Evolutionary conservation across 2,888 invertebrate genomes (phyloP).

Genomic region (Malthinus seriepunctatus): DNA sequence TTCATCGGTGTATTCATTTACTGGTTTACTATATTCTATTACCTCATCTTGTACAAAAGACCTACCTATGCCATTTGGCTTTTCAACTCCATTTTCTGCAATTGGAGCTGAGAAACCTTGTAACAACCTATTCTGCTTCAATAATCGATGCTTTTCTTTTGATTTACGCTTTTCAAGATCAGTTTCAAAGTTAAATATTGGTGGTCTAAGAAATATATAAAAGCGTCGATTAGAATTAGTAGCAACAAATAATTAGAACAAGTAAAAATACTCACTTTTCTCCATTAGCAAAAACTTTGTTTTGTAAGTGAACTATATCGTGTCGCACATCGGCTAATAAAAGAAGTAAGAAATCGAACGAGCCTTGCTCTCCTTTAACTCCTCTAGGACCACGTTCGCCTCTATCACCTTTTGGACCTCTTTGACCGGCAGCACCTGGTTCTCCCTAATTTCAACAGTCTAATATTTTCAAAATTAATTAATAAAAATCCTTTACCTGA

Average conservation of each 20-base stretch:
- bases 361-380: conserved; percentile 63
- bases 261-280: conserved; percentile 57
- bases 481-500: conserved; percentile 55
- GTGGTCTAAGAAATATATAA: conserved; percentile 55
- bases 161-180: conserved; percentile 61
- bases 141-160: conserved; percentile 53
- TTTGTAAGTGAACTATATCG: conserved; percentile 65
- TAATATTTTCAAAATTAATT: background rate
- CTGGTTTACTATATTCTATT: conserved; percentile 15
- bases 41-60: conserved; percentile 6
- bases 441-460: conserved; percentile 59
- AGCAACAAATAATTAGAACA: background rate
- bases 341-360: conserved; percentile 66
- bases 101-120: conserved; percentile 40
- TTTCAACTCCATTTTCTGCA: conserved; percentile 3
- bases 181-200: conserved; percentile 63
- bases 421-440: conserved; percentile 62
- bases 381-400: conserved; percentile 64
- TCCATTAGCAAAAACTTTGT: conserved; percentile 60
- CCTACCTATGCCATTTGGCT: conserved; percentile 11
- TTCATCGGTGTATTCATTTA: conserved; percentile 21
- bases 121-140: conserved; percentile 45
- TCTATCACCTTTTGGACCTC: conserved; percentile 64
- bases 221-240: background rate
- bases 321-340: conserved; percentile 67